Evolutionary conservation across 1,140 invertebrate species (phyloP).

Genomic region (Drosophila seguyi): DNA sequence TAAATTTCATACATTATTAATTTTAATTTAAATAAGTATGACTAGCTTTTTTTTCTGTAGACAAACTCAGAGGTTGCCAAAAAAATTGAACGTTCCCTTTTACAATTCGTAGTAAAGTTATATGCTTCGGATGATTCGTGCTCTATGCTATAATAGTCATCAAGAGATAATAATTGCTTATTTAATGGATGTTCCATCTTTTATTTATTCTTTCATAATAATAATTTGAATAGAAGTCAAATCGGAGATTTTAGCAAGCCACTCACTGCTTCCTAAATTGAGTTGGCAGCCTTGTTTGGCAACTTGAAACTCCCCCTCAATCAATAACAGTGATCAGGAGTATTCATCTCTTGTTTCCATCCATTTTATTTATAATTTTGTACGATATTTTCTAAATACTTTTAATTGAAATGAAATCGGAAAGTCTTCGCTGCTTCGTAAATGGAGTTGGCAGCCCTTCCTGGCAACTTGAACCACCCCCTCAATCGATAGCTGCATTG

Average conservation of each 20-base stretch:
- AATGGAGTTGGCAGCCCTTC: conserved; percentile 48
- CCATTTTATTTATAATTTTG: too few relatives aligned
- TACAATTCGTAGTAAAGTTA: background rate
- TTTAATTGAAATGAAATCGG: background rate
- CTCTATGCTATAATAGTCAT: background rate
- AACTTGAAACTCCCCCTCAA: too few relatives aligned
- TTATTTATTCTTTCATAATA: too few relatives aligned
- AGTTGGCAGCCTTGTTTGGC: too few relatives aligned
- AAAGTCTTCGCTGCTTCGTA: background rate
- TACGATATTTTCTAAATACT: background rate
- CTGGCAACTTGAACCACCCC: conserved; percentile 19
- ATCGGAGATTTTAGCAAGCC: too few relatives aligned
- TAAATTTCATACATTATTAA: background rate
- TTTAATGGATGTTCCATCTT: background rate
- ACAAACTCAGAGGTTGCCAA: too few relatives aligned
- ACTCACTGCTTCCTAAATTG: too few relatives aligned
- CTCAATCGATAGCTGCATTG: conserved; percentile 59
- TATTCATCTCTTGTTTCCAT: background rate
- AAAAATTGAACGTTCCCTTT: too few relatives aligned
- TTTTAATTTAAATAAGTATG: background rate
- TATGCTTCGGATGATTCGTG: background rate
- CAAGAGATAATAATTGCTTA: background rate
- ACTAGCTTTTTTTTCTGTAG: too few relatives aligned
- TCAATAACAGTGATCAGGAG: background rate
- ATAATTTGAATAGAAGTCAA: too few relatives aligned